phyloP scores from a whole-genome alignment of 1,140 invertebrate species.

The Temnothorax curvispinosus region DNA sequence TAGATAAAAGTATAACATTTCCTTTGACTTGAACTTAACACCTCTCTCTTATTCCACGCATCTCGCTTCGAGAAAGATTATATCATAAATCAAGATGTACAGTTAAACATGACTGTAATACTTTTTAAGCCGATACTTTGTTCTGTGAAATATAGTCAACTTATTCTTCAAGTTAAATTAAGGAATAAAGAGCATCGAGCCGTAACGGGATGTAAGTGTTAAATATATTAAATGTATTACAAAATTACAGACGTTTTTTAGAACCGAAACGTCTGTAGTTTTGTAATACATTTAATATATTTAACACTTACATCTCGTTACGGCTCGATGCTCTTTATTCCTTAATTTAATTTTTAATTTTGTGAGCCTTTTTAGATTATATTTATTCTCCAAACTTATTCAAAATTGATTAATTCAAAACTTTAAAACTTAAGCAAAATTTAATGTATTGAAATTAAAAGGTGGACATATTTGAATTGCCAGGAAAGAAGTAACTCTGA shows the following conservation, averaged over 20 bases:
- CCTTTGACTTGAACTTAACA: constrained; percentile 8
- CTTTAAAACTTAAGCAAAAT: not conserved
- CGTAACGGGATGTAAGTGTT: too few relatives aligned
- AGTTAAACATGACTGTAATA: not conserved
- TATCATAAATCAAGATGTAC: not conserved
- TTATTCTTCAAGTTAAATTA: not conserved
- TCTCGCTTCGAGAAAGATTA: not conserved
- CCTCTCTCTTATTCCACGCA: not conserved
- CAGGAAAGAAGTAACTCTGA: not conserved
- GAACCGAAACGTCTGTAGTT: too few relatives aligned
- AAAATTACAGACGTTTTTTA: too few relatives aligned
- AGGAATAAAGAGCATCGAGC: too few relatives aligned
- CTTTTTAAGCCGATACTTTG: not conserved
- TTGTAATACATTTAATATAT: too few relatives aligned
- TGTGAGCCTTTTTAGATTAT: too few relatives aligned
- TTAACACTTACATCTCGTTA: too few relatives aligned
- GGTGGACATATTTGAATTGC: not conserved
- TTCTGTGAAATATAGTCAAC: not conserved
- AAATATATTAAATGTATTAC: too few relatives aligned
- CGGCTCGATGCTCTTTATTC: too few relatives aligned
- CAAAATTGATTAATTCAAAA: not conserved
- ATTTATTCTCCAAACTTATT: not conserved
- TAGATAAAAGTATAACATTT: constrained; percentile 49
- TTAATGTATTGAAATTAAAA: not conserved
- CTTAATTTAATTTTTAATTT: too few relatives aligned